These are phyloP conservation scores for Stictonetta naevosa DNA, from an alignment of 2,113 vertebrate species.

Conservation along the genomic window DNA sequence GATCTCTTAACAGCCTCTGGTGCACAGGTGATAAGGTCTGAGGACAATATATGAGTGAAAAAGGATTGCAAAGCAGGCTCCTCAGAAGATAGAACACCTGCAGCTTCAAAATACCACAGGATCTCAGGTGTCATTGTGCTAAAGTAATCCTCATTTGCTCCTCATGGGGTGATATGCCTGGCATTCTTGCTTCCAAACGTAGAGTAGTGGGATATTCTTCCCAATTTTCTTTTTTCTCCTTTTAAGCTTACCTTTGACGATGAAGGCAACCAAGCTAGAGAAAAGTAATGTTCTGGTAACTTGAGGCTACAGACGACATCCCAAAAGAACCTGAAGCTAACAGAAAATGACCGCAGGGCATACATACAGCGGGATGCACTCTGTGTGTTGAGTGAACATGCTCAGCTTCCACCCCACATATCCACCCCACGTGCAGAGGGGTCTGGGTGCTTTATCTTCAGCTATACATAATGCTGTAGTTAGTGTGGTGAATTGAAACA, in stretches of 20 bases:
- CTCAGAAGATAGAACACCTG: background rate
- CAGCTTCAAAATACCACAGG: background rate
- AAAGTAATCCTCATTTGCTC: background rate
- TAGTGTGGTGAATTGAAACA: background rate
- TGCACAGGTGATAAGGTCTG: background rate
- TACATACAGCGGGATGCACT: too few species aligned
- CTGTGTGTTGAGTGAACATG: background rate
- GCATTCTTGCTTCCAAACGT: background rate
- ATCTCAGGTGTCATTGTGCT: background rate
- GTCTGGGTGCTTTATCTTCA: background rate
- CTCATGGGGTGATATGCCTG: accelerated
- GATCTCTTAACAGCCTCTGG: background rate
- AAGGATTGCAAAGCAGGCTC: background rate
- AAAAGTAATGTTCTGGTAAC: background rate
- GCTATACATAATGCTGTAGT: background rate
- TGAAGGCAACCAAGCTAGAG: background rate
- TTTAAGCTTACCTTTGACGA: background rate
- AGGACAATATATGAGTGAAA: background rate
- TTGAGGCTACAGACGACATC: background rate
- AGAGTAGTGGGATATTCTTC: background rate
- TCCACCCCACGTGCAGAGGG: background rate
- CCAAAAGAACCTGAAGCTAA: background rate
- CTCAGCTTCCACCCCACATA: too few species aligned
- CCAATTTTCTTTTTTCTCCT: background rate
- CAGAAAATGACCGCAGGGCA: background rate